Percentiles rank a stretch among this genome's conserved stretches.
These are phyloP conservation scores for Ptiloglossa arizonensis DNA, from an alignment of 1,140 invertebrate species.

Conservation along the genomic window DNA sequence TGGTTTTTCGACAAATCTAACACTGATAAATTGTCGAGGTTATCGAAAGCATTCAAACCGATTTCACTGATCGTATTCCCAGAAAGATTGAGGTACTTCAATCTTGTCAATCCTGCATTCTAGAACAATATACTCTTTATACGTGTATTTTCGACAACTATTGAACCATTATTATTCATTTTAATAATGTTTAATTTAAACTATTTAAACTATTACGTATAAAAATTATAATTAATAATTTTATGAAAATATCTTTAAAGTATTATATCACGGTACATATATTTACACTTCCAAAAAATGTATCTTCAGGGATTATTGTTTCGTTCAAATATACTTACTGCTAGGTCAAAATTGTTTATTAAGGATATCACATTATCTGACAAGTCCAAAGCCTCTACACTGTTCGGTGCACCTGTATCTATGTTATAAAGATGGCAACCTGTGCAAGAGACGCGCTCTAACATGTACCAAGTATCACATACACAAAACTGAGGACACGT, in stretches of 20 bases:
- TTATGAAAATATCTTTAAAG: background rate
- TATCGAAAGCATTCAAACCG: conserved; percentile 67
- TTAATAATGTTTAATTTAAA: too few species aligned
- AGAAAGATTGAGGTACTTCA: conserved; percentile 76
- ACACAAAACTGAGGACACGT: conserved; percentile 47
- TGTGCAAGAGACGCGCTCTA: conserved; percentile 70
- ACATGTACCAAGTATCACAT: conserved; percentile 62
- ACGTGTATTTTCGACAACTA: too few species aligned
- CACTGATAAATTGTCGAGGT: conserved; percentile 68
- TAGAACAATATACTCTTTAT: conserved; percentile 48
- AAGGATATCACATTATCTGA: conserved; percentile 75
- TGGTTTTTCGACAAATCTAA: conserved; percentile 76
- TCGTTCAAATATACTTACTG: conserved; percentile 67
- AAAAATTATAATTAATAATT: too few species aligned
- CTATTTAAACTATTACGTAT: too few species aligned
- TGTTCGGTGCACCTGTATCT: conserved; percentile 66
- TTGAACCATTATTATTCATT: too few species aligned
- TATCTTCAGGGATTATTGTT: too few species aligned
- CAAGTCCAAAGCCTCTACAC: conserved; percentile 74
- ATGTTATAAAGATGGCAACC: conserved; percentile 72
- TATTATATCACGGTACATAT: too few species aligned
- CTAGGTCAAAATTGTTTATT: conserved; percentile 68
- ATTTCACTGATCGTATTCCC: conserved; percentile 75
- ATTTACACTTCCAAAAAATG: background rate
- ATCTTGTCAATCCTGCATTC: conserved; percentile 69